phyloP scores from a whole-genome alignment of 2,888 invertebrate genomes.

The Trissolcus brochymenae region DNA sequence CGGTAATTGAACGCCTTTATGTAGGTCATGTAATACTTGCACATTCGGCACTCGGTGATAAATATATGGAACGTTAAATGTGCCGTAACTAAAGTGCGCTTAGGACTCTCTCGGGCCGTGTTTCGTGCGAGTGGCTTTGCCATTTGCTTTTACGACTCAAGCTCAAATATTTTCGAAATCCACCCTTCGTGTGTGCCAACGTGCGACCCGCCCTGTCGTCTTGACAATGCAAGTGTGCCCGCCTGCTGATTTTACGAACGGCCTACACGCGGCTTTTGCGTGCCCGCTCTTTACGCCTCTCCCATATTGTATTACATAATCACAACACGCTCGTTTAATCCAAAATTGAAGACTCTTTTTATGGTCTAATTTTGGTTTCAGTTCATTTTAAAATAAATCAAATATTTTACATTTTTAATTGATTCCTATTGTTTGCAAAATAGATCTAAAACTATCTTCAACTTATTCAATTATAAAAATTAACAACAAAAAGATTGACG shows the following conservation, averaged over 20 bases:
- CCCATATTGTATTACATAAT: conserved; percentile 26
- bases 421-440: no score
- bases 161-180: conserved; percentile 66
- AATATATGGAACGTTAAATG: conserved; percentile 57
- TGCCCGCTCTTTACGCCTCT: conserved; percentile 12
- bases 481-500: no score
- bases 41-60: conserved; percentile 56
- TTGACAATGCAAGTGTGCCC: conserved; percentile 23
- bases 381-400: no score
- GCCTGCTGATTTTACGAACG: conserved; percentile 34
- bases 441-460: no score
- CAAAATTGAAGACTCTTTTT: neutral
- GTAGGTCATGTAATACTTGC: conserved; percentile 58
- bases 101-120: conserved; percentile 57
- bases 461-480: no score
- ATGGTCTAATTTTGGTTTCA: neutral
- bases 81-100: conserved; percentile 57
- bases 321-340: conserved; percentile 15
- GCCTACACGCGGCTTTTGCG: conserved; percentile 25
- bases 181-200: conserved; percentile 17
- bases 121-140: conserved; percentile 60
- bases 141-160: conserved; percentile 68
- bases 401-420: no score
- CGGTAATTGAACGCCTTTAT: conserved; percentile 58
- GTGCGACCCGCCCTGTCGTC: conserved; percentile 16